These are phyloP conservation scores for Limanda limanda DNA, from an alignment of 2,113 vertebrate species.

Conservation along the genomic window DNA sequence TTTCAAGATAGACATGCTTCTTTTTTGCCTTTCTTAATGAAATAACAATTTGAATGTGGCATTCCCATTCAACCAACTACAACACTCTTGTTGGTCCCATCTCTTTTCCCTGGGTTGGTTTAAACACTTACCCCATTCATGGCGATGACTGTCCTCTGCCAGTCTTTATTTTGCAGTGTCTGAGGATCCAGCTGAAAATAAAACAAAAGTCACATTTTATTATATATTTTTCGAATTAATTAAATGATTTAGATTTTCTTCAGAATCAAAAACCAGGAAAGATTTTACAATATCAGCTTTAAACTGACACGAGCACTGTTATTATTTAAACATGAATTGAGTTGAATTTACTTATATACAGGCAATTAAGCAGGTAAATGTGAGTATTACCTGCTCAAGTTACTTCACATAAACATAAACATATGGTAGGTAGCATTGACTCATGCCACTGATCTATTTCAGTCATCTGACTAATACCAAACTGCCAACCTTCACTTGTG, in stretches of 20 bases:
- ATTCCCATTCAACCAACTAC: too few relatives aligned
- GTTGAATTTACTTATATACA: background rate
- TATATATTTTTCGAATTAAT: background rate
- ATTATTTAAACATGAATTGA: background rate
- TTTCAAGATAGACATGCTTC: too few relatives aligned
- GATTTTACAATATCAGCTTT: too few relatives aligned
- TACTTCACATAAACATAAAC: conserved; percentile 22
- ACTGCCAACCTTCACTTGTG: conserved; percentile 35
- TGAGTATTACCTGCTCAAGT: background rate
- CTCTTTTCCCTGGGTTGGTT: background rate
- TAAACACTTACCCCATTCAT: conserved; percentile 91
- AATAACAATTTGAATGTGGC: too few relatives aligned
- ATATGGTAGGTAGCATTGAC: conserved; percentile 19
- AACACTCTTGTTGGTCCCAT: background rate
- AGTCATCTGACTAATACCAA: conserved; percentile 27
- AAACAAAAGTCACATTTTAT: background rate
- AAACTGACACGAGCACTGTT: background rate
- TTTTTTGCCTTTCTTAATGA: too few relatives aligned
- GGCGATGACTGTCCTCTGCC: conserved; percentile 93
- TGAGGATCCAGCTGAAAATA: conserved; percentile 91
- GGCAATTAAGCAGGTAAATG: too few relatives aligned
- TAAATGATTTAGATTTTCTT: background rate
- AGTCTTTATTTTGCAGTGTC: conserved; percentile 92
- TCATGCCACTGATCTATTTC: conserved; percentile 44
- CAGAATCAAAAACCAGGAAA: background rate